Evolutionary conservation across 2,888 invertebrate species (phyloP), one percentile per base, ranked within the genome.

Genomic region (Machimus atricapillus): DNA sequence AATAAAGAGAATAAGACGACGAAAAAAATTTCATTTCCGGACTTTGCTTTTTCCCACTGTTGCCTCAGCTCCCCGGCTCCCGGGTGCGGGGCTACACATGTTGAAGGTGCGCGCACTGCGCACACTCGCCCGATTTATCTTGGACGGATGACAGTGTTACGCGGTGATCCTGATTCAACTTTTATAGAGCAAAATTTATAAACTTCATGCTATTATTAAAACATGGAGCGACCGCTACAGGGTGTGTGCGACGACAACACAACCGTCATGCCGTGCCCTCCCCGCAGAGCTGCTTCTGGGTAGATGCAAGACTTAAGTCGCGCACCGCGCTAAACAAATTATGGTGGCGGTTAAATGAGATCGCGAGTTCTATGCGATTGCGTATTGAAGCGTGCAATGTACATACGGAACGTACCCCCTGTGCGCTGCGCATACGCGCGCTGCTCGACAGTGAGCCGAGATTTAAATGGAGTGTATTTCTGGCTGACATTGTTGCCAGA

Each of bases 21-120:
- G 23, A 73, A 85, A 46, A 73, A 73, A 85, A 85, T 14, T 85
- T 52, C 82, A 83, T 83, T 83, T 83, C 82, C 82, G 82, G 82
- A 83, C 82, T 82, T 82, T 83, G 82, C 40, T 40, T 83, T 27
- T 66, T 37, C 31, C 23, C 66, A n/a, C 58, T 66, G 40, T 82
- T 52, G 52, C n/a, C n/a, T 52, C 66, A 0, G 23, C 58, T 58
- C 56, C 56, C 56, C n/a, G n/a, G 56, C 56, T 58, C 58, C 66
- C 66, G 19, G 66, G 23, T 66, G 23, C 19, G 19, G 23, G 23
- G 27, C 66, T 27, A 23, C 66, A 27, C 66, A 66, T 66, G 66
- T 12, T 27, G 52, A 66, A 23, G 66, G 27, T 19, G 46, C 46
- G 46, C 79, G 79, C 46, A 31, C 34, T 23, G 46, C 79, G 79